Evolutionary conservation across 2,113 vertebrate genomes (phyloP).

Genomic region (Heteronetta atricapilla): DNA sequence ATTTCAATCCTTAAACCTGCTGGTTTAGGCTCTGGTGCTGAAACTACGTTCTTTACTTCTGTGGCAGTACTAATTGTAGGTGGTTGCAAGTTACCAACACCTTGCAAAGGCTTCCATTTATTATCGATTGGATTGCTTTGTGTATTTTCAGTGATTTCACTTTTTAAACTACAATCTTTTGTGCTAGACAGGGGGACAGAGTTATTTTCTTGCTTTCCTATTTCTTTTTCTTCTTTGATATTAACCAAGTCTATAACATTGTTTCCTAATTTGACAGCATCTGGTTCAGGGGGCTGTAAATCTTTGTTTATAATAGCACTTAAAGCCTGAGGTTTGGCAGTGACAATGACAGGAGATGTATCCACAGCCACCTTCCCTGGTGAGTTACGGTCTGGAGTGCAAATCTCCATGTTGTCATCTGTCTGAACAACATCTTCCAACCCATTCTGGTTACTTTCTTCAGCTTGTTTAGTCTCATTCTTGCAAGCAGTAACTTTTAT

Average conservation of each 20-base stretch:
- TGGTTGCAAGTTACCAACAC: slow-evolving; percentile 73
- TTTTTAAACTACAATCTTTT: slow-evolving; percentile 56
- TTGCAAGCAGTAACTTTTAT: slow-evolving; percentile 29
- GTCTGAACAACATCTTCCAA: slow-evolving; percentile 72
- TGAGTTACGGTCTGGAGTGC: slow-evolving; percentile 84
- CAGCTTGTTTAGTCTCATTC: slow-evolving; percentile 34
- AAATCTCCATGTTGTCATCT: slow-evolving; percentile 90
- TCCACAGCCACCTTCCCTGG: slow-evolving; percentile 71
- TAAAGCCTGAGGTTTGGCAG: slow-evolving; percentile 12
- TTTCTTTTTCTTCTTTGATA: slow-evolving; percentile 9
- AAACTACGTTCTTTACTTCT: slow-evolving; percentile 47
- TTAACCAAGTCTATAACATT: not conserved
- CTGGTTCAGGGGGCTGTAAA: not conserved
- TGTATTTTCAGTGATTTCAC: slow-evolving; percentile 37
- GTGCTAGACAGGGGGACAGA: not conserved
- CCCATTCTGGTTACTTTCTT: slow-evolving; percentile 5
- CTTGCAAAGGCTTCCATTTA: slow-evolving; percentile 94
- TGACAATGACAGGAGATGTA: slow-evolving; percentile 17
- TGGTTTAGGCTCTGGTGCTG: slow-evolving; percentile 71
- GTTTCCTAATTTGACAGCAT: slow-evolving; percentile 3
- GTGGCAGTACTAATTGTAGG: not conserved
- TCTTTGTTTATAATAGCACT: slow-evolving; percentile 14
- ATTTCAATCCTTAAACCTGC: slow-evolving; percentile 94
- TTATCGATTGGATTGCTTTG: slow-evolving; percentile 68
- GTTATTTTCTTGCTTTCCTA: not conserved